Evolutionary conservation across 2,888 invertebrate species (phyloP).

Genomic region (Tachina lurida): DNA sequence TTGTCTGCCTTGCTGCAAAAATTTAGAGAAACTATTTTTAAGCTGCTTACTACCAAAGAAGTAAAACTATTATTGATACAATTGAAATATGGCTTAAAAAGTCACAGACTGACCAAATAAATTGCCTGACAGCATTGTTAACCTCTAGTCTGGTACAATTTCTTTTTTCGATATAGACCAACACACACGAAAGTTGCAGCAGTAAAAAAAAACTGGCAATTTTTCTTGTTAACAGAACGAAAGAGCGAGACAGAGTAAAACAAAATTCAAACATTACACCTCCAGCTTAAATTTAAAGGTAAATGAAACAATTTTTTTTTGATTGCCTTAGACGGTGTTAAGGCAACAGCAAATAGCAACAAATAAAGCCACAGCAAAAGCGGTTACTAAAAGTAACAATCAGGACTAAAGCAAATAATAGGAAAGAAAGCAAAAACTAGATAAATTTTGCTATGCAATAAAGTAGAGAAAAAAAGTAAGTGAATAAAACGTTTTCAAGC

Average conservation of each 20-base stretch:
- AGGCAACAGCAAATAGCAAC: slow-evolving; percentile 33
- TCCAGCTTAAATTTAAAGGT: slow-evolving; percentile 48
- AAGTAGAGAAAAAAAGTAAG: background rate
- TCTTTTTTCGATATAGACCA: background rate
- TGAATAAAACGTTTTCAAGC: slow-evolving; percentile 23
- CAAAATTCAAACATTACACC: background rate
- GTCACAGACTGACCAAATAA: slow-evolving; percentile 61
- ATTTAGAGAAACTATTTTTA: background rate
- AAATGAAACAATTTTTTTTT: slow-evolving; percentile 13
- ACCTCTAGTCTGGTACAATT: slow-evolving; percentile 56
- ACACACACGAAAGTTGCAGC: background rate
- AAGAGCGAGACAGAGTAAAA: background rate
- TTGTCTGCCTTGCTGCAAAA: background rate
- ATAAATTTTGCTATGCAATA: background rate
- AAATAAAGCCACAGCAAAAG: slow-evolving; percentile 52
- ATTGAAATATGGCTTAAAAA: slow-evolving; percentile 68
- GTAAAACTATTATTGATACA: slow-evolving; percentile 49
- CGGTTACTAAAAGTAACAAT: slow-evolving; percentile 53
- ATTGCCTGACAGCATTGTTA: slow-evolving; percentile 69
- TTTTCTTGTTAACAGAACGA: slow-evolving; percentile 41
- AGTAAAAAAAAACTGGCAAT: slow-evolving; percentile 28
- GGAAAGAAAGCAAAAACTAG: background rate
- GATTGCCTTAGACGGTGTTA: background rate
- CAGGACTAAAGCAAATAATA: slow-evolving; percentile 35
- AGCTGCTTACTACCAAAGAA: background rate